A percentile compares a stretch with the other conserved stretches of the same genome.
phyloP scores from a whole-genome alignment of 1,140 invertebrate genomes.

The Drosophila tani region DNA sequence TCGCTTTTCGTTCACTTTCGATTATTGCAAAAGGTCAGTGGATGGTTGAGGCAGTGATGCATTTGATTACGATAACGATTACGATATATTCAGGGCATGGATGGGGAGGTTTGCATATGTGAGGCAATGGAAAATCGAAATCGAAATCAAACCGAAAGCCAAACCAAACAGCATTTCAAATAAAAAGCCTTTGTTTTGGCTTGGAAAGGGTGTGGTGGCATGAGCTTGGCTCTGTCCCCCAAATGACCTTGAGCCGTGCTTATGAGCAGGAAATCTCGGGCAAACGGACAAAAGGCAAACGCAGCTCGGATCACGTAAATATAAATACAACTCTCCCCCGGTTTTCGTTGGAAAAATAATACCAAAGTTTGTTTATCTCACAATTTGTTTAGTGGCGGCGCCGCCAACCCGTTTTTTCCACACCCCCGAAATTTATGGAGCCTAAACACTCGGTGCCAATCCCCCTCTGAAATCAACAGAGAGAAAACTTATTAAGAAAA shows the following conservation, averaged over 20 bases:
- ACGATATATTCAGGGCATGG: slow-evolving; percentile 15
- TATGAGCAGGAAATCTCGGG: slow-evolving; percentile 33
- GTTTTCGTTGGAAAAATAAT: slow-evolving; percentile 15
- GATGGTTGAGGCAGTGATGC: slow-evolving; percentile 37
- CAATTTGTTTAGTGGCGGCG: slow-evolving; percentile 4
- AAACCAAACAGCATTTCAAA: slow-evolving; percentile 18
- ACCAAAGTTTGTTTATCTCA: slow-evolving; percentile 12
- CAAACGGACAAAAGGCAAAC: slow-evolving; percentile 8
- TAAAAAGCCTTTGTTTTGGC: slow-evolving; percentile 26
- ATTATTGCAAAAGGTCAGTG: slow-evolving; percentile 71
- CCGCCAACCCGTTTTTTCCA: slow-evolving; percentile 6
- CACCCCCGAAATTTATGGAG: slow-evolving; percentile 20
- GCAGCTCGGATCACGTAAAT: slow-evolving; percentile 32
- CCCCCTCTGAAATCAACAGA: slow-evolving; percentile 3
- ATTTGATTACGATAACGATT: slow-evolving; percentile 55
- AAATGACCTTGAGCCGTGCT: slow-evolving; percentile 44
- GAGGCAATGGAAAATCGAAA: slow-evolving; percentile 6
- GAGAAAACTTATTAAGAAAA: slow-evolving; percentile 1
- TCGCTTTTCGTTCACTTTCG: slow-evolving; percentile 61
- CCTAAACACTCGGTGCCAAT: slow-evolving; percentile 21
- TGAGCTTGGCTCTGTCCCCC: slow-evolving; percentile 10
- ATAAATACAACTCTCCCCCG: slow-evolving; percentile 14
- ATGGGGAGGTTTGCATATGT: slow-evolving; percentile 14
- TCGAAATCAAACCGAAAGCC: background rate
- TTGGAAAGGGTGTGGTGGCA: slow-evolving; percentile 13